These are phyloP conservation scores for Euphydryas editha DNA, from an alignment of 2,888 invertebrate genomes.

Conservation along the genomic window DNA sequence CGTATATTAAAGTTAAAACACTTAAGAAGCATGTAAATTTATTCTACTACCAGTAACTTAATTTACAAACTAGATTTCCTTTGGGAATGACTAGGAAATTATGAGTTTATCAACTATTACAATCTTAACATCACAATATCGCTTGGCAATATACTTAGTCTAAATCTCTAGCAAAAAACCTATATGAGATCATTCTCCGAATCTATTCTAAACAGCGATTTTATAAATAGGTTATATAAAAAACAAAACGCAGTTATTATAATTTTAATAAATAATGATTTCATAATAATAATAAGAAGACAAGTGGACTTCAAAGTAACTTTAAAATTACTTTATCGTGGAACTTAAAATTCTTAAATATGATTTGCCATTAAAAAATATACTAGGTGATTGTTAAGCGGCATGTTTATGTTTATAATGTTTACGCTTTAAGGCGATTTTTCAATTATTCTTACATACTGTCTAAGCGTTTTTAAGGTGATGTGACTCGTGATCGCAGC, in stretches of 20 bases:
- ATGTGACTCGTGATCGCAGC: slow-evolving; percentile 88
- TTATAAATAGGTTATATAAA: slow-evolving; percentile 2
- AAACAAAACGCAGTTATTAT: background rate
- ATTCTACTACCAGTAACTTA: slow-evolving; percentile 36
- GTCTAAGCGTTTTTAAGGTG: slow-evolving; percentile 70
- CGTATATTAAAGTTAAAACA: slow-evolving; percentile 22
- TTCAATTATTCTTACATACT: too few species aligned
- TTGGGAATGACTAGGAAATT: slow-evolving; percentile 29
- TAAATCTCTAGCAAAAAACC: slow-evolving; percentile 23
- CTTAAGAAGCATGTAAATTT: slow-evolving; percentile 38
- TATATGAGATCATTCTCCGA: slow-evolving; percentile 28
- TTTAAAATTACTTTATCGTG: background rate
- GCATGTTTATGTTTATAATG: background rate
- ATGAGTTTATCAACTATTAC: slow-evolving; percentile 27
- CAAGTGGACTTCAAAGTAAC: background rate
- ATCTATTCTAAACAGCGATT: slow-evolving; percentile 27
- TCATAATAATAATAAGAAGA: background rate
- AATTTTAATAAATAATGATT: background rate
- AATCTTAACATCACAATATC: slow-evolving; percentile 76
- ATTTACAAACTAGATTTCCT: slow-evolving; percentile 28
- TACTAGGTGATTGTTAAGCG: background rate
- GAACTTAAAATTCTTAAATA: background rate
- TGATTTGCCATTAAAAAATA: slow-evolving; percentile 2
- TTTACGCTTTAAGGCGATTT: background rate
- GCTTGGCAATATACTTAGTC: slow-evolving; percentile 74